Evolutionary conservation across 2,113 vertebrate genomes (phyloP), one percentile per base, ranked within the genome.

Genomic region (Acanthochromis polyacanthus): DNA sequence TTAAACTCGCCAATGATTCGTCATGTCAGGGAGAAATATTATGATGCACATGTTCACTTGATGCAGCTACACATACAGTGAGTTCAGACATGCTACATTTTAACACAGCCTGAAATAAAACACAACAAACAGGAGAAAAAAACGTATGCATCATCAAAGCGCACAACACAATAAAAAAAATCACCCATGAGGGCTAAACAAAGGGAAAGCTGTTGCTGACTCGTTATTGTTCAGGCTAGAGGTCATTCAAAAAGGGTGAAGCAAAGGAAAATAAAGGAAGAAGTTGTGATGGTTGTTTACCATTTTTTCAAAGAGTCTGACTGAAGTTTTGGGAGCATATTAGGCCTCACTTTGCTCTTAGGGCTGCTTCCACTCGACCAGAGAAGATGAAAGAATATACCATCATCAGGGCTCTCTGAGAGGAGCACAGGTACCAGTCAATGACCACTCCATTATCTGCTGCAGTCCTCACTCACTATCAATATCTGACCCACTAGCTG

Each of bases 131-230:
- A 57, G 17, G 7, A 5, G 0, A 16, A 16, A 23, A 52, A 58
- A 58, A 25, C 40, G 38, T 30, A 52, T 57, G 50, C 61, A 79
- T 66, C 79, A 66, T 86, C 56, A 57, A 55, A 79, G 17, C 1
- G n/a, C 12, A 20, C 50, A n/a, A 52, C 66, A 67, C 23, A 80
- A 25, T 25, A 25, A 25, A 25, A 58, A 22, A 36, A n/a, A n/a
- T n/a, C n/a, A 30, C 70, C 60, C 32, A 30, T 15, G 25, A 50
- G 57, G 30, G 32, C 30, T 5, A 58, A 66, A 71, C 65, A 82
- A 78, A 69, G 22, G 61, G 28, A 59, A 60, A 11, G 53, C 43
- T 58, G 53, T 30, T 68, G 6, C 22, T 12, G 5, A 14, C 40
- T 64, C 30, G 65, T 63, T 67, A 60, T 19, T 59, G 51, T 46